phyloP scores from a whole-genome alignment of 1,140 invertebrate species.

The Drosophila oshimai region DNA sequence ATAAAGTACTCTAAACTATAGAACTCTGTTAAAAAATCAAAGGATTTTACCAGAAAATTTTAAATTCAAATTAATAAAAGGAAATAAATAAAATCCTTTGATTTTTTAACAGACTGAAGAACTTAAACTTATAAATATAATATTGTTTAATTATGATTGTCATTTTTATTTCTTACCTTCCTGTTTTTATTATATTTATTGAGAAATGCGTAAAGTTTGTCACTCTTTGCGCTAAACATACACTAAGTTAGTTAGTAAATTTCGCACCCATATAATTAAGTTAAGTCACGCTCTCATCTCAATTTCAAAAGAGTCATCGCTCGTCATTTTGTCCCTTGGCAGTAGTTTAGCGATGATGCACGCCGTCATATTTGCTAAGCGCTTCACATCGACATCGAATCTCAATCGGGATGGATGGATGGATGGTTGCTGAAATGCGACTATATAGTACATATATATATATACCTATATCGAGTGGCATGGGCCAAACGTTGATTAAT shows the following conservation, averaged over 20 bases:
- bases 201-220: too few relatives aligned
- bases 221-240: too few relatives aligned
- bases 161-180: too few relatives aligned
- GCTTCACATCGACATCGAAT: conserved; percentile 68
- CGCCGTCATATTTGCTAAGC: conserved; percentile 55
- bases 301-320: background rate
- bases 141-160: too few relatives aligned
- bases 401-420: conserved; percentile 24
- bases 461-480: conserved; percentile 7
- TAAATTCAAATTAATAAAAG: too few relatives aligned
- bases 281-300: conserved; percentile 19
- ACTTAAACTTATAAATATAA: too few relatives aligned
- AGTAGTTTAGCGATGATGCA: conserved; percentile 14
- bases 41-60: too few relatives aligned
- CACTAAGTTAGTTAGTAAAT: background rate
- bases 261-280: background rate
- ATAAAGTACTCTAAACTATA: too few relatives aligned
- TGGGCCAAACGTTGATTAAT: conserved; percentile 64
- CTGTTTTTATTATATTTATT: too few relatives aligned
- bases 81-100: too few relatives aligned
- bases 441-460: background rate
- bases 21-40: too few relatives aligned
- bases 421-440: background rate
- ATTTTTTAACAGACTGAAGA: too few relatives aligned
- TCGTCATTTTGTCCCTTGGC: conserved; percentile 8